phyloP scores from a whole-genome alignment of 2,888 invertebrate species.

The Amiota communis region DNA sequence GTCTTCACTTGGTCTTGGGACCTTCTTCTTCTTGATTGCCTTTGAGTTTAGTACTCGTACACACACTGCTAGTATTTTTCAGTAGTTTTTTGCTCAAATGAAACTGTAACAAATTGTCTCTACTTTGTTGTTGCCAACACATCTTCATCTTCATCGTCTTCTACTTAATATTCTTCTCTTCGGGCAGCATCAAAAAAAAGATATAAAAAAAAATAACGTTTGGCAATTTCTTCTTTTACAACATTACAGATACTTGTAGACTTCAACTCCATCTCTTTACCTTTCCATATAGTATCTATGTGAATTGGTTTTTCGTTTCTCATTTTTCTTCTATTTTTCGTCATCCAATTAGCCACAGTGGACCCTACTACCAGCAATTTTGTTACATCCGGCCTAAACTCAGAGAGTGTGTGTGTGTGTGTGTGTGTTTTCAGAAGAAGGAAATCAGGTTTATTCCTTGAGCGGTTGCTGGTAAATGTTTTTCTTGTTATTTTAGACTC shows the following conservation, averaged over 20 bases:
- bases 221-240: neutral
- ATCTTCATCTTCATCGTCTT: neutral
- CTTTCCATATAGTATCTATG: slow-evolving; percentile 25
- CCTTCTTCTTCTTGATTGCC: neutral
- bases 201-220: neutral
- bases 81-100: neutral
- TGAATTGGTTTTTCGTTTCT: slow-evolving; percentile 27
- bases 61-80: neutral
- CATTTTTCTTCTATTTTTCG: slow-evolving; percentile 13
- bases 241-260: neutral
- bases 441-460: slow-evolving; percentile 26
- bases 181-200: neutral
- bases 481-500: slow-evolving; percentile 13
- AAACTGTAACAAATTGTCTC: slow-evolving; percentile 23
- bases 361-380: slow-evolving; percentile 68
- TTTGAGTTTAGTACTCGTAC: neutral
- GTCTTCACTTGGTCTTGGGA: neutral
- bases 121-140: neutral
- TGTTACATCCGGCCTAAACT: slow-evolving; percentile 69
- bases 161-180: neutral
- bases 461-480: neutral
- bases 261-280: neutral
- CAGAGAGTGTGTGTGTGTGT: slow-evolving; percentile 25
- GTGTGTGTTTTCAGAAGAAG: neutral
- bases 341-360: slow-evolving; percentile 64